Evolutionary conservation across 1,140 invertebrate species (phyloP).

Genomic region (Capitella teleta): DNA sequence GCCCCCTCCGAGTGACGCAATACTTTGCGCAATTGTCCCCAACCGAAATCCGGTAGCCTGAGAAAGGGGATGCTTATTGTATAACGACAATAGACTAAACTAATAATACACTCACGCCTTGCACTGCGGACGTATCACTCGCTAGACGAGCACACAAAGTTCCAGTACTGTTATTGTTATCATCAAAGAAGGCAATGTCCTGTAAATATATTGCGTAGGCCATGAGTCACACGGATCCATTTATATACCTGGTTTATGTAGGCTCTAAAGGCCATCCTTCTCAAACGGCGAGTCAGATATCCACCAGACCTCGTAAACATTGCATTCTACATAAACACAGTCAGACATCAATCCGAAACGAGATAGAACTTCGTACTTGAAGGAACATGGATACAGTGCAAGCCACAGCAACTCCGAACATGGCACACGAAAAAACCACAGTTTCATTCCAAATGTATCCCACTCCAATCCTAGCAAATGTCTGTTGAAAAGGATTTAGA

Average conservation of each 20-base stretch:
- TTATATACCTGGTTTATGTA: slow-evolving; percentile 39
- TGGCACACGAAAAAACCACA: not conserved
- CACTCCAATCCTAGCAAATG: not conserved
- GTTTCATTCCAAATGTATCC: not conserved
- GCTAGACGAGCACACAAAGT: slow-evolving; percentile 46
- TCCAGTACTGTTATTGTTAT: slow-evolving; percentile 45
- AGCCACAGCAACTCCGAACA: not conserved
- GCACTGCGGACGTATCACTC: slow-evolving; percentile 47
- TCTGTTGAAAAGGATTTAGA: not conserved
- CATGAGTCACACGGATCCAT: not conserved
- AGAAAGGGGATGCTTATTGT: too few relatives aligned
- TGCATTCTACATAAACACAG: not conserved
- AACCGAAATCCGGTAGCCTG: too few relatives aligned
- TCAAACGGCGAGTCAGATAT: slow-evolving; percentile 41
- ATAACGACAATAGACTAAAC: too few relatives aligned
- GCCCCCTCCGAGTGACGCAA: too few relatives aligned
- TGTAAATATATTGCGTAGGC: slow-evolving; percentile 19
- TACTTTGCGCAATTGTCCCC: too few relatives aligned
- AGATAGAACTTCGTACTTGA: not conserved
- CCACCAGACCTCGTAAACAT: slow-evolving; percentile 38
- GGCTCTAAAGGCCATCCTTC: slow-evolving; percentile 41
- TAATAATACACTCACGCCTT: slow-evolving; percentile 42
- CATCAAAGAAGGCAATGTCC: slow-evolving; percentile 48
- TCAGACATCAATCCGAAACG: not conserved
- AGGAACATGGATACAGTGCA: not conserved